A percentile compares a stretch with the other conserved stretches of the same genome.
phyloP scores from a whole-genome alignment of 1,140 invertebrate species.

The Pseudomyrmex pallidus region DNA sequence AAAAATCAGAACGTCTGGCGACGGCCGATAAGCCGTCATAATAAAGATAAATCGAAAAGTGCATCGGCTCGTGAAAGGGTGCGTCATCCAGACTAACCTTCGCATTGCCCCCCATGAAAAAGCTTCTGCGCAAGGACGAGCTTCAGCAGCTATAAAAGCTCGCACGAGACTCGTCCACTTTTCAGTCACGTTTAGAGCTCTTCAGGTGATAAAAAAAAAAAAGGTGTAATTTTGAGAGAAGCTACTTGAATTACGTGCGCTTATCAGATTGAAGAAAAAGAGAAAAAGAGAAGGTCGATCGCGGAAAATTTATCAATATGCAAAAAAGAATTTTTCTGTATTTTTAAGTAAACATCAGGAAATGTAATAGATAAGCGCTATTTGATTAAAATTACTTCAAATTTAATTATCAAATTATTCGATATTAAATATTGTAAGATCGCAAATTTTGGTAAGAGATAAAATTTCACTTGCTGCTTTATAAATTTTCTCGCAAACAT shows the following conservation, averaged over 20 bases:
- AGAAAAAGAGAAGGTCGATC: background rate
- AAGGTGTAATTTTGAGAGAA: background rate
- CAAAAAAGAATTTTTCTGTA: background rate
- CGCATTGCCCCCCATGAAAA: slow-evolving; percentile 63
- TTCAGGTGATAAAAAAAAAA: slow-evolving; percentile 44
- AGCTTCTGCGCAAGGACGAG: slow-evolving; percentile 73
- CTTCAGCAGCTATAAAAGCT: slow-evolving; percentile 78
- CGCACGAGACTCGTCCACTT: slow-evolving; percentile 71
- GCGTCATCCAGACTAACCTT: slow-evolving; percentile 55
- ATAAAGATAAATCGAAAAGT: slow-evolving; percentile 82
- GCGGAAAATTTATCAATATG: background rate
- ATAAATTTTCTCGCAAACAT: background rate
- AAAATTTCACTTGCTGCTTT: background rate
- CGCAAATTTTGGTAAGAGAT: background rate
- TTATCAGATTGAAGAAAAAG: background rate
- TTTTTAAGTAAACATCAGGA: background rate
- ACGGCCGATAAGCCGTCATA: slow-evolving; percentile 78
- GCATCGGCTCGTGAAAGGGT: slow-evolving; percentile 81
- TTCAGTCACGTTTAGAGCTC: slow-evolving; percentile 72
- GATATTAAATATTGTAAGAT: background rate
- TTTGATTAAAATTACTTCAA: background rate
- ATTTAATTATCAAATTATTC: background rate
- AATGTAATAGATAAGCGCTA: no score
- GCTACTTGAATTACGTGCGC: slow-evolving; percentile 37
- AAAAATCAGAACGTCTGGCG: slow-evolving; percentile 67